phyloP scores from a whole-genome alignment of 2,888 invertebrate species.

The Heliconius sara region DNA sequence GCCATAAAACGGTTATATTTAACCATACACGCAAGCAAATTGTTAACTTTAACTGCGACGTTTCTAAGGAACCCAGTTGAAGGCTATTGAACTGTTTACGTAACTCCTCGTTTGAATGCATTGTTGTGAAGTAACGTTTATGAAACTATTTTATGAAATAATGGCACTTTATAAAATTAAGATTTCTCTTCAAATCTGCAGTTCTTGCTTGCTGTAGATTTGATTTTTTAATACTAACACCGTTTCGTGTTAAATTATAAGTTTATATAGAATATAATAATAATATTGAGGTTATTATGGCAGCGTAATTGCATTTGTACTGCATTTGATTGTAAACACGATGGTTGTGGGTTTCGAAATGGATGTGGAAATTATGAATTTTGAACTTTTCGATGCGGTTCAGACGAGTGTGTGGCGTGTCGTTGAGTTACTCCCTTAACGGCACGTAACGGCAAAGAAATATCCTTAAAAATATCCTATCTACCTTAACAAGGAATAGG shows the following conservation, averaged over 20 bases:
- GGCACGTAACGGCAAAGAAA: no score
- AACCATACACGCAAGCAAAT: not conserved
- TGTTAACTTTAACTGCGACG: constrained; percentile 9
- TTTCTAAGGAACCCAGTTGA: constrained; percentile 27
- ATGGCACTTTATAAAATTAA: not conserved
- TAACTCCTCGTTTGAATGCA: constrained; percentile 20
- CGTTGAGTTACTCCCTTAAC: no score
- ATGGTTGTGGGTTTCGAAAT: no score
- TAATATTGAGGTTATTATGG: not conserved
- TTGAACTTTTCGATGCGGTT: no score
- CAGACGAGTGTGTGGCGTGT: no score
- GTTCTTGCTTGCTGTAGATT: not conserved
- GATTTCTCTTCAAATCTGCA: not conserved
- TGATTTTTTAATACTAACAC: not conserved
- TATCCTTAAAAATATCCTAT: no score
- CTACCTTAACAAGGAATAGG: no score
- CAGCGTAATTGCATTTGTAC: no score
- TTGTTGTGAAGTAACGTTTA: constrained; percentile 17
- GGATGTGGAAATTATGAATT: no score
- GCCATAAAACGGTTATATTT: not conserved
- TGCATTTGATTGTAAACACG: no score
- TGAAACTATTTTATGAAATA: constrained; percentile 15
- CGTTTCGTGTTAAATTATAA: not conserved
- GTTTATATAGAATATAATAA: not conserved
- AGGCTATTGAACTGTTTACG: constrained; percentile 29